phyloP scores from a whole-genome alignment of 2,113 vertebrate genomes.

The Ceyx margarethae region DNA sequence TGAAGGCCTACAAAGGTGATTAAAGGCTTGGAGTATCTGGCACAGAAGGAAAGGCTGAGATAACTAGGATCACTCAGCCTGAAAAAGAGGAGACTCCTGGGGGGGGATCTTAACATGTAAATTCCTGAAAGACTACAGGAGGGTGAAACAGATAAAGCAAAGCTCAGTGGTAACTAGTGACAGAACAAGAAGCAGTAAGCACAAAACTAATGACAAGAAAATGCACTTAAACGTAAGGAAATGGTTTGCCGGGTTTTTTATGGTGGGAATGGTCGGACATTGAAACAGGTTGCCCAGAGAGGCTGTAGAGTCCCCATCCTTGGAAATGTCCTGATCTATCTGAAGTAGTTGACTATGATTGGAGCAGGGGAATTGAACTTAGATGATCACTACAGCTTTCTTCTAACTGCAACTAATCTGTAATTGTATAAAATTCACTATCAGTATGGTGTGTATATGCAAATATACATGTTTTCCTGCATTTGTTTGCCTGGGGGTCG shows the following conservation, averaged over 20 bases:
- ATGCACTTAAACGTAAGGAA: background rate
- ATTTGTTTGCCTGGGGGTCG: background rate
- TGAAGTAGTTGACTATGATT: background rate
- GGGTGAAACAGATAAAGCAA: background rate
- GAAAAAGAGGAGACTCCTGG: background rate
- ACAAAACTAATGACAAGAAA: background rate
- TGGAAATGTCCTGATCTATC: background rate
- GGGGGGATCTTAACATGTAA: background rate
- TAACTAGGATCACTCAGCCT: background rate
- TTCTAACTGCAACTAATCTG: background rate
- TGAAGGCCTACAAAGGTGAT: background rate
- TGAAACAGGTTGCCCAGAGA: background rate
- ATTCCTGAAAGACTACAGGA: background rate
- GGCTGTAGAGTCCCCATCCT: background rate
- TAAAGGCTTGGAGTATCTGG: background rate
- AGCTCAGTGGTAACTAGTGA: background rate
- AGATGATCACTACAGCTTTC: background rate
- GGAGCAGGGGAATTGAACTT: background rate
- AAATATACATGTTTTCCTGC: background rate
- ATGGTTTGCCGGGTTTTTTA: fast-evolving
- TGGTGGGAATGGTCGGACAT: background rate
- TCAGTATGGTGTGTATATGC: background rate
- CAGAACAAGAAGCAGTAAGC: background rate
- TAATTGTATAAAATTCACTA: background rate
- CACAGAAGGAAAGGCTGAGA: background rate